phyloP scores from a whole-genome alignment of 30 jellyfish, hydroid and myxozoan species.

The Pseudorhiza aurosa region DNA sequence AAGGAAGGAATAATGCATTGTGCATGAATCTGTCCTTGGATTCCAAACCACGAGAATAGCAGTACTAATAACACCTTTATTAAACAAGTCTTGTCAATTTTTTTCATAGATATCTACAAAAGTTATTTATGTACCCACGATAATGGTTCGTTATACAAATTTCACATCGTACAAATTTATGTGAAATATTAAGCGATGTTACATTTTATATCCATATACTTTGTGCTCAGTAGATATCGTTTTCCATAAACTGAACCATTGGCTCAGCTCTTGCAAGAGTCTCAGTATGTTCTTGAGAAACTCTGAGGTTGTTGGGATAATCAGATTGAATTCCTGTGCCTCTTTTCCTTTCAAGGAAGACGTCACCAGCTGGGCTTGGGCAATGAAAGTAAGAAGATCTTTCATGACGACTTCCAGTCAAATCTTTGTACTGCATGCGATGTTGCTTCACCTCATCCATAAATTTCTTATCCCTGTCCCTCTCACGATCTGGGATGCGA shows the following conservation, averaged over 20 bases:
- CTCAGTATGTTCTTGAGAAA: slow-evolving; percentile 59
- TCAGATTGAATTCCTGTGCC: slow-evolving; percentile 8
- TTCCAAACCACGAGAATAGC: too few species aligned
- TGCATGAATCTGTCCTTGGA: too few species aligned
- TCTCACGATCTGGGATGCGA: slow-evolving; percentile 67
- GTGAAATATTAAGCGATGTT: too few species aligned
- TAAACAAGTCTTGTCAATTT: too few species aligned
- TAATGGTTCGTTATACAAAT: too few species aligned
- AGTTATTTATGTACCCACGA: too few species aligned
- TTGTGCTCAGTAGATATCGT: slow-evolving; percentile 18
- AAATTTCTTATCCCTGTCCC: slow-evolving; percentile 60
- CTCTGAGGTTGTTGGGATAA: slow-evolving; percentile 65
- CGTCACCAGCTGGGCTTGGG: slow-evolving; percentile 70
- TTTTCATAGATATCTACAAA: too few species aligned
- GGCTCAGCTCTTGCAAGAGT: slow-evolving; percentile 52
- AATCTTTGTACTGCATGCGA: slow-evolving; percentile 72
- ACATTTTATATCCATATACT: too few species aligned
- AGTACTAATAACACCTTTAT: too few species aligned
- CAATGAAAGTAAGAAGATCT: slow-evolving; percentile 46
- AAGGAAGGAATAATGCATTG: too few species aligned
- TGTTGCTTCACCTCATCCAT: slow-evolving; percentile 45
- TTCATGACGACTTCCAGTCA: slow-evolving; percentile 74
- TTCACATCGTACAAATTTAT: too few species aligned
- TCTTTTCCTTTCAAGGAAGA: slow-evolving; percentile 21
- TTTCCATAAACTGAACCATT: slow-evolving; percentile 19